Percentiles rank a stretch among this genome's conserved stretches.
These are phyloP conservation scores for Myotis daubentonii DNA, from an alignment of 2,797 vertebrate species.

Conservation along the genomic window DNA sequence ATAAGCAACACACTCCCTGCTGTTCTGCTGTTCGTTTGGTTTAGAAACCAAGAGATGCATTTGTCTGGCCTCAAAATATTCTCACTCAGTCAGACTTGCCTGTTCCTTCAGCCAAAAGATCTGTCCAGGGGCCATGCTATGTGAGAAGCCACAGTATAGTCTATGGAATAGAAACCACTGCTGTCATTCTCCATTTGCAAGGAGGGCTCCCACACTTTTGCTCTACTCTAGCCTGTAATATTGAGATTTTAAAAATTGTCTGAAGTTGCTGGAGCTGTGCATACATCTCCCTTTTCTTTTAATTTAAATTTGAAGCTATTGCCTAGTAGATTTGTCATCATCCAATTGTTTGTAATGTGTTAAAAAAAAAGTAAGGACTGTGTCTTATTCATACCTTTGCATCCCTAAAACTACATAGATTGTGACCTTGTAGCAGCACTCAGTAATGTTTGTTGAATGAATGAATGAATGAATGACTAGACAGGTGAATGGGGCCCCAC, in stretches of 20 bases:
- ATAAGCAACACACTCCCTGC: neutral
- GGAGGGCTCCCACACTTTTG: neutral
- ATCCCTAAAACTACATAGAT: neutral
- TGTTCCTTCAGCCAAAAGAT: neutral
- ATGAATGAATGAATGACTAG: neutral
- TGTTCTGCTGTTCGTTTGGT: neutral
- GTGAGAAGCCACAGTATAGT: neutral
- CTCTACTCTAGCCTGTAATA: neutral
- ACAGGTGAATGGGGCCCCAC: neutral
- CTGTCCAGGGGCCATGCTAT: neutral
- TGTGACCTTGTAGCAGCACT: neutral
- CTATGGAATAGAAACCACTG: neutral
- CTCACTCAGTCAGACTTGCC: neutral
- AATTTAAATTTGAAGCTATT: conserved; percentile 24
- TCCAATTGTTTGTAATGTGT: neutral
- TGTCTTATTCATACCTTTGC: neutral
- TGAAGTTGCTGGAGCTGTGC: neutral
- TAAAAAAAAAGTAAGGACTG: neutral
- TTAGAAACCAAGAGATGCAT: neutral
- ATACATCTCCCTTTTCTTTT: neutral
- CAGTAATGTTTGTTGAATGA: neutral
- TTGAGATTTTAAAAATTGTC: neutral
- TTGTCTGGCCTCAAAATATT: neutral
- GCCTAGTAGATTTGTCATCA: neutral
- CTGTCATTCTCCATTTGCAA: neutral